phyloP scores from a whole-genome alignment of 2,113 vertebrate species.

The Microtus oregoni region DNA sequence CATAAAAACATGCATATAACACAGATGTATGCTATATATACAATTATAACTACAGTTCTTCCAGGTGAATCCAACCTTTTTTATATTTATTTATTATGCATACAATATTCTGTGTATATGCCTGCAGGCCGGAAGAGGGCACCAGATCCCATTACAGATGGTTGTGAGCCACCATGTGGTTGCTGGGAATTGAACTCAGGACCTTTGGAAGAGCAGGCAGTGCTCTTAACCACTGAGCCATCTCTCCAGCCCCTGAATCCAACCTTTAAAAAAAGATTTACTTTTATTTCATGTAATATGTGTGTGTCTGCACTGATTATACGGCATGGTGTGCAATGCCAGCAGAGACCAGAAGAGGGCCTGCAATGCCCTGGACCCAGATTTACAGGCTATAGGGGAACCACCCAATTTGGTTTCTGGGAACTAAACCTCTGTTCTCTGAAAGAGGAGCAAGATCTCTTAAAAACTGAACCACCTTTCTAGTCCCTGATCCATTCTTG shows the following conservation, averaged over 20 bases:
- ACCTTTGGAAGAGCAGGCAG: too few relatives aligned
- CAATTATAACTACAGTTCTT: not conserved
- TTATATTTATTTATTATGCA: too few relatives aligned
- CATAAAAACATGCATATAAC: not conserved
- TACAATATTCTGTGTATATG: too few relatives aligned
- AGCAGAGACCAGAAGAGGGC: not conserved
- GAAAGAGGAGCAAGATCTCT: not conserved
- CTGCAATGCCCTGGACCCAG: not conserved
- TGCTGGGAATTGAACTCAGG: too few relatives aligned
- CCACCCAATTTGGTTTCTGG: not conserved
- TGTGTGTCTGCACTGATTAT: not conserved
- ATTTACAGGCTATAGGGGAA: not conserved
- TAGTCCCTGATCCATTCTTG: not conserved
- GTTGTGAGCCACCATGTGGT: too few relatives aligned
- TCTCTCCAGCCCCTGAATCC: not conserved
- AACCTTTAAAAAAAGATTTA: not conserved
- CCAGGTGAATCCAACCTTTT: not conserved
- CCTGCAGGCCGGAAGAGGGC: too few relatives aligned
- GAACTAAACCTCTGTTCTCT: not conserved
- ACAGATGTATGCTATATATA: not conserved
- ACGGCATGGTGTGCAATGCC: not conserved
- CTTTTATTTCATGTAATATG: not conserved
- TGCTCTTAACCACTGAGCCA: too few relatives aligned
- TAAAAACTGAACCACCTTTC: not conserved
- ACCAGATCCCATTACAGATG: too few relatives aligned